Evolutionary conservation across 1,140 invertebrate genomes (phyloP).

Genomic region (Latrodectus geometricus): DNA sequence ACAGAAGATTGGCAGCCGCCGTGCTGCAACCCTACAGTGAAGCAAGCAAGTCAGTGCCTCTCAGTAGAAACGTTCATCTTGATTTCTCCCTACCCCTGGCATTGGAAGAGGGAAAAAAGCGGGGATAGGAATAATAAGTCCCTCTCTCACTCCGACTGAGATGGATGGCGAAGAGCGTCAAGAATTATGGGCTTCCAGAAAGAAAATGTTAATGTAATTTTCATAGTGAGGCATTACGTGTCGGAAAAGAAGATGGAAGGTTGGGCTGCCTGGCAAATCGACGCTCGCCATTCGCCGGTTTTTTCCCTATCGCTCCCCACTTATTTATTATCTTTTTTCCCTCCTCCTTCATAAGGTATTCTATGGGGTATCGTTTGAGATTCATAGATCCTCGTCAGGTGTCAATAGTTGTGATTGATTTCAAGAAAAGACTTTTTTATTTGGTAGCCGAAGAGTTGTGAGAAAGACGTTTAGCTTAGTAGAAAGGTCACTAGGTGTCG

Average conservation of each 20-base stretch:
- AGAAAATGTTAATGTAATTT: conserved; percentile 62
- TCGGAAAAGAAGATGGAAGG: conserved; percentile 36
- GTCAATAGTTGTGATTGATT: conserved; percentile 45
- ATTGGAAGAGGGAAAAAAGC: background rate
- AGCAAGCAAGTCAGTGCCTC: conserved; percentile 41
- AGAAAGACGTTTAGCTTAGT: conserved; percentile 27
- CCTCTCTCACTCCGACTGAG: conserved; percentile 20
- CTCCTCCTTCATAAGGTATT: conserved; percentile 17
- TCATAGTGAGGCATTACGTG: conserved; percentile 60
- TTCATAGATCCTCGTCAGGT: conserved; percentile 47
- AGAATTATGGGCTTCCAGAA: conserved; percentile 51
- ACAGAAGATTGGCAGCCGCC: background rate
- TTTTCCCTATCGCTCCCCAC: background rate
- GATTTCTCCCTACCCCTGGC: conserved; percentile 11
- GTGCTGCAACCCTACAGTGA: conserved; percentile 26
- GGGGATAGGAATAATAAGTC: conserved; percentile 47
- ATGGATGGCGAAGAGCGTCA: conserved; percentile 47
- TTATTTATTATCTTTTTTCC: conserved; percentile 20
- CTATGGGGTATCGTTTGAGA: conserved; percentile 35
- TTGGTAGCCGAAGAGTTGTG: background rate
- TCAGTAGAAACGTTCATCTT: conserved; percentile 44
- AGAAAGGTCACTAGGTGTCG: background rate
- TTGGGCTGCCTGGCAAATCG: conserved; percentile 26
- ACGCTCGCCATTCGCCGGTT: conserved; percentile 30
- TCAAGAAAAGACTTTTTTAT: background rate